Base-by-base conservation (phyloP, 2,113 vertebrate genomes). In the Eublepharis macularius region DNA sequence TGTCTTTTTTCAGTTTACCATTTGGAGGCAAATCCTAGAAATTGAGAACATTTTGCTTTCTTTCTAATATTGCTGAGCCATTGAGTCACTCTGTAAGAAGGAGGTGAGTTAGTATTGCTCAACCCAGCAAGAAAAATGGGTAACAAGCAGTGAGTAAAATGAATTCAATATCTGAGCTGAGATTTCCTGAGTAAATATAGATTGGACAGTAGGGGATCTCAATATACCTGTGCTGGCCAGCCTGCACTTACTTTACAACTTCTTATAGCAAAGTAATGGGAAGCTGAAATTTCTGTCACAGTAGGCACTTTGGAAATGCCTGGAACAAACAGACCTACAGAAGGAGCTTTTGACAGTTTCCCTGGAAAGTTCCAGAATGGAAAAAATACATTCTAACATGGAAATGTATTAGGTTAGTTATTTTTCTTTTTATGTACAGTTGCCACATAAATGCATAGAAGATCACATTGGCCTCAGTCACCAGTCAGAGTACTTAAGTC, bases 61-160 rank as follows among this genome's bases (percentile, higher is more conserved):
- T 78, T 77, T 84, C 43, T 79, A 82, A 49, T 51, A 7, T 79
- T 86, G 11, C 2, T 76, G 57, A 91, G 29, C 2, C 34, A 41
- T 6, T 80, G 63, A 72, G 65, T 85, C 6, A 57, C 12, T 70
- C 32, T 65, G 12, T 81, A 36, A 88, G 19, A 87, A 87, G 3
- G 26, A 78, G 36, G 29, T 73, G 34, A 60, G 70, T 1, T 75
- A 9, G 39, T 21, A 6, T 80, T 76, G 8, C 7, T 86, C 81
- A 80, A 43, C 13, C 4, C 66, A 86, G 60, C 4, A 81, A 84
- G 39, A 86, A 90, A 89, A 68, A 4, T n/a, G 32, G 75, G 60
- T 68, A 72, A 83, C 11, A 88, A 82, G 76, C 4, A 88, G n/a
- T 5, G 83, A 85, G 51, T 51, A 79, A 88, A 88, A 83, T 7